Evolutionary conservation across 2,888 invertebrate species (phyloP).

Genomic region (Brachyopa scutellaris): DNA sequence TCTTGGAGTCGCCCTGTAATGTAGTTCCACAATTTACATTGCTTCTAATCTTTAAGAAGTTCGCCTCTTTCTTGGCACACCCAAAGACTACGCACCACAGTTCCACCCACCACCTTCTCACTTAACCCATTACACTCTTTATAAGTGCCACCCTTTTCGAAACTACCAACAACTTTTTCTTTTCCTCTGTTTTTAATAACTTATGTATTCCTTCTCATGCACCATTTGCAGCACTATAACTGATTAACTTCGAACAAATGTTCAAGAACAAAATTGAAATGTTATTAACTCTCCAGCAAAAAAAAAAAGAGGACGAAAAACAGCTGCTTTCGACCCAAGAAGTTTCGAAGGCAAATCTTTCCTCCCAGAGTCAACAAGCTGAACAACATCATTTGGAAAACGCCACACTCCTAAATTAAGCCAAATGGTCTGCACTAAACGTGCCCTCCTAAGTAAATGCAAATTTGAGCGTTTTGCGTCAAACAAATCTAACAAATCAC

Average conservation of each 20-base stretch:
- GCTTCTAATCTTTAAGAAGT: no score
- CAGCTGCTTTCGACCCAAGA: constrained; percentile 26
- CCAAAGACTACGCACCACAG: no score
- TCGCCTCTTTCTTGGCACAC: no score
- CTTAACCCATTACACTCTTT: no score
- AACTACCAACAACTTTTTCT: no score
- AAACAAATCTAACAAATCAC: constrained; percentile 67
- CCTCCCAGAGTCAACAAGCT: constrained; percentile 21
- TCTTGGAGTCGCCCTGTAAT: no score
- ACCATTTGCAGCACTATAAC: constrained; percentile 11
- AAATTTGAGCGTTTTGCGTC: constrained; percentile 61
- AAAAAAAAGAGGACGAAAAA: background rate
- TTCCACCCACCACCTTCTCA: no score
- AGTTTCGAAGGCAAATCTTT: constrained; percentile 20
- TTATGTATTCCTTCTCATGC: no score
- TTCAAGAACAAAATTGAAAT: constrained; percentile 31
- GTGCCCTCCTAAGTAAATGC: constrained; percentile 18
- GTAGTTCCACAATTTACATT: no score
- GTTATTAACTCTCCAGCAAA: constrained; percentile 48
- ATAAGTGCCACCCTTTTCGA: no score
- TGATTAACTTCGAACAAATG: constrained; percentile 53
- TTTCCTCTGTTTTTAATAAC: no score
- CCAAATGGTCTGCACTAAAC: constrained; percentile 18
- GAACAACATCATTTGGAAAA: constrained; percentile 34
- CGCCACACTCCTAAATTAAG: constrained; percentile 24